Conservation (phyloP, 2,888 invertebrate genomes). For the Tenthredo scrophulariae region DNA sequence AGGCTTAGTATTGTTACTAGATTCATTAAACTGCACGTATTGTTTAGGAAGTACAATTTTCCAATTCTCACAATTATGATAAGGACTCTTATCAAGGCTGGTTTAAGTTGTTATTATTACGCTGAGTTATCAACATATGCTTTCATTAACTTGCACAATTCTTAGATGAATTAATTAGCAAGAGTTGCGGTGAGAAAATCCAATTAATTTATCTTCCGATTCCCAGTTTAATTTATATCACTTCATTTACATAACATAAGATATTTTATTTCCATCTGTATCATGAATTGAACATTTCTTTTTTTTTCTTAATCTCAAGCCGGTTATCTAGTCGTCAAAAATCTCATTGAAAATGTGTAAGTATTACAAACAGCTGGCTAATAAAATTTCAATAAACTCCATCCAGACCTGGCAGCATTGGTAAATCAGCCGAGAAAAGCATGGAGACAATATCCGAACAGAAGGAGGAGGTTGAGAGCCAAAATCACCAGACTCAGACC, state of each 20-base stretch:
- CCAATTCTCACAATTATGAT: slow-evolving; percentile 37
- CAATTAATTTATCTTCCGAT: neutral
- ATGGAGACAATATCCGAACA: slow-evolving; percentile 69
- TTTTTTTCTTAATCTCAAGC: neutral
- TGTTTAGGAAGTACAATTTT: neutral
- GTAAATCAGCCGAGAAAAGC: slow-evolving; percentile 65
- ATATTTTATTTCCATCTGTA: neutral
- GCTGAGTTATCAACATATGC: slow-evolving; percentile 19
- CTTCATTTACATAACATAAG: neutral
- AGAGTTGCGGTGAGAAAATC: slow-evolving; percentile 10
- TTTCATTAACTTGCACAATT: slow-evolving; percentile 9
- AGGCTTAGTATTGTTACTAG: neutral
- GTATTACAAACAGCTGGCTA: neutral
- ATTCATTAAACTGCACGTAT: neutral
- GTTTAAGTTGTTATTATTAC: neutral
- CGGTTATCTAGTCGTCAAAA: neutral
- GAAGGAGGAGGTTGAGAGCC: slow-evolving; percentile 64
- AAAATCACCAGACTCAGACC: slow-evolving; percentile 62
- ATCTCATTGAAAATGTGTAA: neutral
- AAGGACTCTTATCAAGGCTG: slow-evolving; percentile 22
- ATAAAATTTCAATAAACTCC: neutral
- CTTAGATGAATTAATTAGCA: slow-evolving; percentile 46
- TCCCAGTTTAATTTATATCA: neutral
- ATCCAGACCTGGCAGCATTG: slow-evolving; percentile 64
- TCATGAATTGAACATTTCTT: neutral